Evolutionary conservation across 2,113 vertebrate genomes (phyloP).

Genomic region (Columba janthina): DNA sequence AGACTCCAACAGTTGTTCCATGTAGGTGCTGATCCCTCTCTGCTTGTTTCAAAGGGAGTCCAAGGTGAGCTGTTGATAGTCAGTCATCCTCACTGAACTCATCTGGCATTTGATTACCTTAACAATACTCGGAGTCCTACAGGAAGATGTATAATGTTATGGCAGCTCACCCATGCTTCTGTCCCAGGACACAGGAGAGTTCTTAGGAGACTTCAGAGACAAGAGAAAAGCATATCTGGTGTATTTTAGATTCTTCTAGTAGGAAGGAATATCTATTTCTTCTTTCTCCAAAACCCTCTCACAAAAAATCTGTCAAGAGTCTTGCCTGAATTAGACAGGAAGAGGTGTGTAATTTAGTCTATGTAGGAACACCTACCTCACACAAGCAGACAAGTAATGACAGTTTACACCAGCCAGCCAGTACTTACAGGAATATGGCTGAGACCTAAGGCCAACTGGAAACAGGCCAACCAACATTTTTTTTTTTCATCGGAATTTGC

Average conservation of each 20-base stretch:
- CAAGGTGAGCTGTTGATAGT: background rate
- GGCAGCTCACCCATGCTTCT: background rate
- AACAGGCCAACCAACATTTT: background rate
- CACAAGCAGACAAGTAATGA: background rate
- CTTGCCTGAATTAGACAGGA: background rate
- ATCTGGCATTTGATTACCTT: background rate
- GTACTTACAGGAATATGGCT: background rate
- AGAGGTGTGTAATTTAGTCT: background rate
- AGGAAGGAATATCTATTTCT: background rate
- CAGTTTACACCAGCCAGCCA: background rate
- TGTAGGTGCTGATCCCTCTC: background rate
- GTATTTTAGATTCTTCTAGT: background rate
- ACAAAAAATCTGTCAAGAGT: background rate
- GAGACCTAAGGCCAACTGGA: background rate
- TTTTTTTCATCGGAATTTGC: background rate
- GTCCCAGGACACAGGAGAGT: background rate
- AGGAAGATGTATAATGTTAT: background rate
- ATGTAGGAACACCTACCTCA: background rate
- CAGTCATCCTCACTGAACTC: background rate
- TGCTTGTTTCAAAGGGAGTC: background rate
- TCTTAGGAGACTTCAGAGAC: background rate
- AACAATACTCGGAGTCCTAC: background rate
- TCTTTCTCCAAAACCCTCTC: background rate
- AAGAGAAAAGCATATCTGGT: background rate
- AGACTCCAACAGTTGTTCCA: background rate